Percentiles rank a stretch among this genome's conserved stretches.
Conservation (phyloP, 1,140 invertebrate species). For the Procambarus clarkii region DNA sequence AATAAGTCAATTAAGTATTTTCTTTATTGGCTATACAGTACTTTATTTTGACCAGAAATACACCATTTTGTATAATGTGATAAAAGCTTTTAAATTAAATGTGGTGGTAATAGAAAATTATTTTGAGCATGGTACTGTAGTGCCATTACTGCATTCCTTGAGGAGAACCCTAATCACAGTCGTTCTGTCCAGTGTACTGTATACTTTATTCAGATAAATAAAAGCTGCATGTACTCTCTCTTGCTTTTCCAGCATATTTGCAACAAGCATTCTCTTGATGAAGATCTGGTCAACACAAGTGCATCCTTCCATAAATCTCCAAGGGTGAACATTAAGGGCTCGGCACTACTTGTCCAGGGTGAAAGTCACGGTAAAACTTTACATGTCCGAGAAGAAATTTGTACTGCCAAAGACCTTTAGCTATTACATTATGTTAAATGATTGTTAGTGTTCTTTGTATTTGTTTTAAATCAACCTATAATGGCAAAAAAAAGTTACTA, state of each 20-base stretch:
- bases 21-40: too few relatives aligned
- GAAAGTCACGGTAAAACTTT: neutral
- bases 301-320: neutral
- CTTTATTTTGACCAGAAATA: neutral
- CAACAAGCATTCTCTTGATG: conserved; percentile 3
- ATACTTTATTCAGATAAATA: neutral
- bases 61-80: neutral
- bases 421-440: neutral
- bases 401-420: neutral
- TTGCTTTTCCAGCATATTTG: neutral
- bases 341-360: neutral
- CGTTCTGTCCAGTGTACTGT: neutral
- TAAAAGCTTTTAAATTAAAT: neutral
- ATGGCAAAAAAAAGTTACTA: neutral
- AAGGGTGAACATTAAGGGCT: conserved; percentile 3
- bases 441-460: neutral
- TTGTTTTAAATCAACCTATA: neutral
- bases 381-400: neutral
- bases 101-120: neutral
- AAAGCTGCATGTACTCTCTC: neutral
- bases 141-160: neutral
- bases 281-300: neutral
- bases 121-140: neutral
- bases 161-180: neutral
- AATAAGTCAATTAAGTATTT: too few relatives aligned